Conservation (phyloP, 2,113 vertebrate genomes). For the Silurus meridionalis region DNA sequence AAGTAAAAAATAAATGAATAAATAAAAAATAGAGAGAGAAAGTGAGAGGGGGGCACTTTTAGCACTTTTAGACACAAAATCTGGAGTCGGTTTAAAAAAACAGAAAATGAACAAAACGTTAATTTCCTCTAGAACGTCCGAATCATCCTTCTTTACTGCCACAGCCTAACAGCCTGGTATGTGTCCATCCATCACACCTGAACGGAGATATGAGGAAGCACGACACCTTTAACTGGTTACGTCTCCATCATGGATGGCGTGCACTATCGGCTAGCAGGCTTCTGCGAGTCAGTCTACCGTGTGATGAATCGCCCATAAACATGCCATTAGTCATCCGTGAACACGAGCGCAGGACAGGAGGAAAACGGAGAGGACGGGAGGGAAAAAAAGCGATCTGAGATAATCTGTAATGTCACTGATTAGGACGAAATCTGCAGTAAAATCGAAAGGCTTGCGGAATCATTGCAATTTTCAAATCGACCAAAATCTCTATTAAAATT, state of each 20-base stretch:
- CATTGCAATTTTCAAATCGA: not conserved
- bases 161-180: not conserved
- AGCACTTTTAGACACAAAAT: not conserved
- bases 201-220: conserved; percentile 16
- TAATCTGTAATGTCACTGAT: conserved; percentile 27
- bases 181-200: conserved; percentile 4
- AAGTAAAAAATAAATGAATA: not conserved
- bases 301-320: conserved; percentile 56
- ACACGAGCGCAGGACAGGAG: not conserved
- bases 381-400: not conserved
- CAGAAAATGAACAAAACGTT: not conserved
- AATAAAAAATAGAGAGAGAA: no score
- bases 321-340: conserved; percentile 52
- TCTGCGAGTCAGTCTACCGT: conserved; percentile 15
- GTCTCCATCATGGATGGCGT: conserved; percentile 50
- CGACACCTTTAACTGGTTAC: conserved; percentile 30
- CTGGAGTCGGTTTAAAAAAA: not conserved
- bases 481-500: not conserved
- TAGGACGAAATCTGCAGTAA: conserved; percentile 26
- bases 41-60: no score
- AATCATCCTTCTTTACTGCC: conserved; percentile 7
- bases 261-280: conserved; percentile 31
- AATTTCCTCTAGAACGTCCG: not conserved
- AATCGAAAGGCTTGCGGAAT: not conserved
- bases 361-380: not conserved